Evolutionary conservation across 2,888 invertebrate species (phyloP).

Genomic region (Phaonia tiefii): DNA sequence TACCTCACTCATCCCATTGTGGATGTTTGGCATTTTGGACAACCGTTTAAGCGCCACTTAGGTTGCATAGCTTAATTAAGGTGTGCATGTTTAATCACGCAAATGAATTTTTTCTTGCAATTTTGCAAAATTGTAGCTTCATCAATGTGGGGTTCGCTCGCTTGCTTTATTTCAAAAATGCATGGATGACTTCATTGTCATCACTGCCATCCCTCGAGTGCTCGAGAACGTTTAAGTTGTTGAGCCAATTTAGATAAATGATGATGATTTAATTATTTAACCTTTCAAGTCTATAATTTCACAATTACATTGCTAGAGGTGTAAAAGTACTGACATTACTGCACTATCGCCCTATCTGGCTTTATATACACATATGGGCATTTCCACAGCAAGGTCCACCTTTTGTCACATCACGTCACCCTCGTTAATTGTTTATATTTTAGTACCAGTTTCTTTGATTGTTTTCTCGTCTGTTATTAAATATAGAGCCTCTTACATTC

Average conservation of each 20-base stretch:
- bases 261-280: conserved; percentile 42
- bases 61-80: conserved; percentile 60
- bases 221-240: conserved; percentile 3
- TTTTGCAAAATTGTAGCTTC: conserved; percentile 20
- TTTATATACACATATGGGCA: too few relatives aligned
- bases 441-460: too few relatives aligned
- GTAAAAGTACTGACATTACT: not conserved
- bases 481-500: too few relatives aligned
- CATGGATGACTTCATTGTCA: too few relatives aligned
- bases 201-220: too few relatives aligned
- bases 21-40: conserved; percentile 32
- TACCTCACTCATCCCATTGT: too few relatives aligned
- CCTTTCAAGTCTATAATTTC: conserved; percentile 38
- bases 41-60: conserved; percentile 59
- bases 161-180: not conserved
- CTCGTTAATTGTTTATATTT: too few relatives aligned
- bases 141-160: too few relatives aligned
- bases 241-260: conserved; percentile 35
- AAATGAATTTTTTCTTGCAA: conserved; percentile 2
- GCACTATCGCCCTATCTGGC: not conserved
- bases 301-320: conserved; percentile 1
- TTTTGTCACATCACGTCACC: too few relatives aligned
- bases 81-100: conserved; percentile 57
- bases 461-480: too few relatives aligned
- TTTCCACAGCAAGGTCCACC: too few relatives aligned